phyloP scores from a whole-genome alignment of 2,113 vertebrate genomes.

The Pelecanoides urinatrix region DNA sequence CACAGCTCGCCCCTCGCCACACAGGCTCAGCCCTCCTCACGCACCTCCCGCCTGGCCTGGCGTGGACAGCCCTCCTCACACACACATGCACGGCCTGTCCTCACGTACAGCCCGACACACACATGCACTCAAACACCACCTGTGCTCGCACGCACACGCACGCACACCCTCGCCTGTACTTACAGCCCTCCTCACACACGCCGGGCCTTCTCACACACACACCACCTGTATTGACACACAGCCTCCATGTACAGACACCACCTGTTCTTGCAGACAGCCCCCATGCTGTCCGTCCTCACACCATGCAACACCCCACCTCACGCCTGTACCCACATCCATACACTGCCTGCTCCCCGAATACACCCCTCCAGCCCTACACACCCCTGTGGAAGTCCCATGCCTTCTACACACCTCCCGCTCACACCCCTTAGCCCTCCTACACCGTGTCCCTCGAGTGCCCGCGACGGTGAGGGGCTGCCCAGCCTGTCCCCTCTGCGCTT shows the following conservation, averaged over 20 bases:
- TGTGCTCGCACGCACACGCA: not conserved
- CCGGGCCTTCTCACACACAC: not conserved
- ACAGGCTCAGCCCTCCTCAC: too few relatives aligned
- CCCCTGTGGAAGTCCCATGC: accelerated
- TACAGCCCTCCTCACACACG: not conserved
- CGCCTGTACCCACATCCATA: not conserved
- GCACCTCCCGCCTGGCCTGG: too few relatives aligned
- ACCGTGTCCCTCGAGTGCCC: accelerated
- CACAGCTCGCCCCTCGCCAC: too few relatives aligned
- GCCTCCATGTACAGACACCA: accelerated
- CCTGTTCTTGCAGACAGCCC: not conserved
- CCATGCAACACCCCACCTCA: not conserved
- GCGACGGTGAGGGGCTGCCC: accelerated
- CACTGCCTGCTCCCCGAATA: accelerated
- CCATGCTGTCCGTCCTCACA: not conserved
- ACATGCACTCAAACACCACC: too few relatives aligned
- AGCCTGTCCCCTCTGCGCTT: accelerated
- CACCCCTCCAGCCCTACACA: not conserved
- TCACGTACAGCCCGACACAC: too few relatives aligned
- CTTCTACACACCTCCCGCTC: not conserved
- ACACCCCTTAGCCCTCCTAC: too few relatives aligned
- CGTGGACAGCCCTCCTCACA: too few relatives aligned
- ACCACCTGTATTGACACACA: accelerated
- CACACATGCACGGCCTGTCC: too few relatives aligned
- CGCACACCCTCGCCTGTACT: not conserved